Evolutionary conservation across 2,113 vertebrate species (phyloP).

Genomic region (Typhlomys cinereus): DNA sequence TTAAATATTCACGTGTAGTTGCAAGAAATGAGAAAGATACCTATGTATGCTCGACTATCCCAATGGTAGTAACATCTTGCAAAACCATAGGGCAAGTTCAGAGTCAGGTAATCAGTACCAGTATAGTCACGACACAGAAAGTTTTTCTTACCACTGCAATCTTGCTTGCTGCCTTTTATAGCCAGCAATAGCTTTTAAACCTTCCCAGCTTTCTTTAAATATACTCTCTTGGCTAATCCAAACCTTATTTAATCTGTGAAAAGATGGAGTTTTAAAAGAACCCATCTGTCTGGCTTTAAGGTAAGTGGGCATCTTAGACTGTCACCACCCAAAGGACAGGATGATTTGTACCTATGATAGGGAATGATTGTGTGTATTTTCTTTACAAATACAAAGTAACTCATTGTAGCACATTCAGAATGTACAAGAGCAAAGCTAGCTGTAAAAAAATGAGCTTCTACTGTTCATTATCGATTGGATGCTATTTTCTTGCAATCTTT

Average conservation of each 20-base stretch:
- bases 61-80: not conserved
- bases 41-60: not conserved
- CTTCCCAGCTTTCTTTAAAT: slow-evolving; percentile 24
- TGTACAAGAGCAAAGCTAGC: not conserved
- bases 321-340: not conserved
- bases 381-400: slow-evolving; percentile 40
- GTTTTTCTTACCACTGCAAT: not conserved
- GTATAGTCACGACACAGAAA: not conserved
- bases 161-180: not conserved
- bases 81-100: not conserved
- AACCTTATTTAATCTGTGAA: not conserved
- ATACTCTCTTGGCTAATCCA: not conserved
- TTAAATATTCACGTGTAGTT: not conserved
- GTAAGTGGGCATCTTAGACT: slow-evolving; percentile 23
- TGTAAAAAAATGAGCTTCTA: not conserved
- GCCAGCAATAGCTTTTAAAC: not conserved
- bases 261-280: not conserved
- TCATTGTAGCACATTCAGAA: not conserved
- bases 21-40: not conserved
- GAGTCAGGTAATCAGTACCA: not conserved
- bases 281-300: slow-evolving; percentile 28
- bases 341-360: not conserved
- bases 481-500: not conserved
- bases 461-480: not conserved
- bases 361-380: not conserved